Percentiles rank a stretch among this genome's conserved stretches.
Evolutionary conservation across 64 coral and sea anemone genomes (phyloP).

Genomic region (Montipora foliosa): DNA sequence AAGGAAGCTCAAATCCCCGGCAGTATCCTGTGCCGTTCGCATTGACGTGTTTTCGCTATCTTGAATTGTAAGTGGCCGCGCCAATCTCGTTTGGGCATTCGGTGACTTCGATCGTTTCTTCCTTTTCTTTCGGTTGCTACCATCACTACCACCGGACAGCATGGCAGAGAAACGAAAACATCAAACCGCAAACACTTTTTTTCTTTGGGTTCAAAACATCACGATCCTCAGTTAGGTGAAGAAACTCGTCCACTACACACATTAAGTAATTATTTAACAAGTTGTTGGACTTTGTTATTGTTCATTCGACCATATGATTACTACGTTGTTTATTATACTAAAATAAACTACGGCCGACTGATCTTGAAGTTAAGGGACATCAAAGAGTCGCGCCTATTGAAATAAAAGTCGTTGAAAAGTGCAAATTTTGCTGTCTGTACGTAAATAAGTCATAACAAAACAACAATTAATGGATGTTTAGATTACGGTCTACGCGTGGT

Average conservation of each 20-base stretch:
- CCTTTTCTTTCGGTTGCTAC: neutral
- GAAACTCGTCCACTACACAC: conserved; percentile 10
- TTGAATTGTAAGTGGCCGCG: conserved; percentile 4
- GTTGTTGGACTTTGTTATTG: too few species aligned
- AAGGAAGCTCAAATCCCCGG: neutral
- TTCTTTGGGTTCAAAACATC: neutral
- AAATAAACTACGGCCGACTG: too few species aligned
- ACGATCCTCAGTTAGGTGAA: conserved; percentile 1
- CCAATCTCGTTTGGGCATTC: conserved; percentile 7
- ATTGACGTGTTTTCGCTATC: neutral
- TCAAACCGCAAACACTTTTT: neutral
- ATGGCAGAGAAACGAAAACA: neutral
- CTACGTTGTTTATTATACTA: too few species aligned
- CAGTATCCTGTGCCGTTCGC: conserved; percentile 25
- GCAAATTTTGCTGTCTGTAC: too few species aligned
- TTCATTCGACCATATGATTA: too few species aligned
- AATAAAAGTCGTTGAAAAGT: too few species aligned
- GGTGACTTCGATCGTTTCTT: conserved; percentile 1
- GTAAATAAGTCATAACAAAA: too few species aligned
- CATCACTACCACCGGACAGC: neutral
- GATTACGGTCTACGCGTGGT: too few species aligned
- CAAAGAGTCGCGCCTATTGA: too few species aligned
- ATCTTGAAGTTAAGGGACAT: too few species aligned
- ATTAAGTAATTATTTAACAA: too few species aligned
- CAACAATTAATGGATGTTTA: too few species aligned